These are phyloP conservation scores for Lordiphosa andalusiaca DNA, from an alignment of 2,888 invertebrate species.

Conservation along the genomic window DNA sequence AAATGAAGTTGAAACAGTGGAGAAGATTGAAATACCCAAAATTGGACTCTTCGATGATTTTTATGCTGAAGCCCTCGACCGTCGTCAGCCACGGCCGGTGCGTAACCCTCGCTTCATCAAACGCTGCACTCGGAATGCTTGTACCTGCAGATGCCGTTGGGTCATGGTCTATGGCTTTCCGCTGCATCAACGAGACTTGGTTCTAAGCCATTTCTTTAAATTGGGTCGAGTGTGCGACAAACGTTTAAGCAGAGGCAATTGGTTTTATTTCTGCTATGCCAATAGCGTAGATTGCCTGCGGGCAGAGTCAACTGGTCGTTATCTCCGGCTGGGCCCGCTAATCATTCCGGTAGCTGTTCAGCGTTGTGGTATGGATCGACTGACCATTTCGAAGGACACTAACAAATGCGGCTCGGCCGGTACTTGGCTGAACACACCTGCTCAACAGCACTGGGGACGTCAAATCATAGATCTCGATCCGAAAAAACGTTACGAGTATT, in stretches of 20 bases:
- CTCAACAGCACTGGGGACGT: not conserved
- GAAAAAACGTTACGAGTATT: too few species aligned
- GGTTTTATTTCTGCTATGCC: slow-evolving; percentile 9
- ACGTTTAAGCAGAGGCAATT: not conserved
- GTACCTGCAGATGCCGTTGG: not conserved
- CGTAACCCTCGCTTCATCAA: too few species aligned
- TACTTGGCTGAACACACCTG: not conserved
- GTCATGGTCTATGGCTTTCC: slow-evolving; percentile 8
- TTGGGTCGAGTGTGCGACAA: slow-evolving; percentile 6
- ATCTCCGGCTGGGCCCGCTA: not conserved
- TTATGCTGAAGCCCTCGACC: not conserved
- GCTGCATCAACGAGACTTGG: not conserved
- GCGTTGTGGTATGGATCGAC: not conserved
- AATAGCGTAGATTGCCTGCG: slow-evolving; percentile 5
- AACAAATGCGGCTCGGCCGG: not conserved
- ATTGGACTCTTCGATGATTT: slow-evolving; percentile 19
- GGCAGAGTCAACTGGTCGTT: not conserved
- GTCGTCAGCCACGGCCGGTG: not conserved
- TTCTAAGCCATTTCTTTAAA: not conserved
- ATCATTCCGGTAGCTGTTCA: not conserved
- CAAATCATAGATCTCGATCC: too few species aligned
- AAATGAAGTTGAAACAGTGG: too few species aligned
- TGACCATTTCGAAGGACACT: not conserved
- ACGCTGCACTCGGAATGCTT: not conserved
- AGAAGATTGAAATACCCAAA: slow-evolving; percentile 17